Evolutionary conservation across 2,113 vertebrate genomes (phyloP).

Genomic region (Pomatostomus ruficeps): DNA sequence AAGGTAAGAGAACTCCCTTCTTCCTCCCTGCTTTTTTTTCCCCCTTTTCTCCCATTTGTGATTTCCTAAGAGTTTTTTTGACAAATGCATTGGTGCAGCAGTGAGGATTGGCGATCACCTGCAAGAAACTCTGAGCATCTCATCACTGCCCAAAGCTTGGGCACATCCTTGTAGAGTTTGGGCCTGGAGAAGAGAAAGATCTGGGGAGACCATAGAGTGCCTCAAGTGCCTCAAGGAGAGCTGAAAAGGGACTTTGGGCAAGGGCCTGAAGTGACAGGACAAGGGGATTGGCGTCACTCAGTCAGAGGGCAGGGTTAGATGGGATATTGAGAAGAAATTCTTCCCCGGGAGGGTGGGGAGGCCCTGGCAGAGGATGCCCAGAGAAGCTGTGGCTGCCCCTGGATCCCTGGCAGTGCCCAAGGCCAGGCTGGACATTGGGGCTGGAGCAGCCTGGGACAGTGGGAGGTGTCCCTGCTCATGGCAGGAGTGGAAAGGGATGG

Average conservation of each 20-base stretch:
- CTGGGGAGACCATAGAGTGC: not conserved
- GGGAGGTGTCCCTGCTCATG: not conserved
- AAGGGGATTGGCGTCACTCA: not conserved
- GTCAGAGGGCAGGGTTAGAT: not conserved
- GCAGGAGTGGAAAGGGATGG: no score
- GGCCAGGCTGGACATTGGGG: not conserved
- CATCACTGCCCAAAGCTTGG: not conserved
- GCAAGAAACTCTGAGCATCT: not conserved
- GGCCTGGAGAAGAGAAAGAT: not conserved
- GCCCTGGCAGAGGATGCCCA: not conserved
- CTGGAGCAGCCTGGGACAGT: not conserved
- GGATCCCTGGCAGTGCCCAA: not conserved
- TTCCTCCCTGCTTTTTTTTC: rapidly evolving
- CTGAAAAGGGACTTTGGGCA: not conserved
- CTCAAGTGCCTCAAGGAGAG: not conserved
- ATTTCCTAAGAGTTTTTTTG: not conserved
- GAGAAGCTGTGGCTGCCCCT: not conserved
- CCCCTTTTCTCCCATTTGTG: not conserved
- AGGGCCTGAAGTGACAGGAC: not conserved
- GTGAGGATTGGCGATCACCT: rapidly evolving
- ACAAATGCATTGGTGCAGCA: not conserved
- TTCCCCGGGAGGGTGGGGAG: not conserved
- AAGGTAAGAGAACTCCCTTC: conserved; percentile 73
- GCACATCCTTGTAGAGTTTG: not conserved
- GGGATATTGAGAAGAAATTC: not conserved